Conservation (phyloP, 2,113 vertebrate species). For the Nannobrachium achirus region DNA sequence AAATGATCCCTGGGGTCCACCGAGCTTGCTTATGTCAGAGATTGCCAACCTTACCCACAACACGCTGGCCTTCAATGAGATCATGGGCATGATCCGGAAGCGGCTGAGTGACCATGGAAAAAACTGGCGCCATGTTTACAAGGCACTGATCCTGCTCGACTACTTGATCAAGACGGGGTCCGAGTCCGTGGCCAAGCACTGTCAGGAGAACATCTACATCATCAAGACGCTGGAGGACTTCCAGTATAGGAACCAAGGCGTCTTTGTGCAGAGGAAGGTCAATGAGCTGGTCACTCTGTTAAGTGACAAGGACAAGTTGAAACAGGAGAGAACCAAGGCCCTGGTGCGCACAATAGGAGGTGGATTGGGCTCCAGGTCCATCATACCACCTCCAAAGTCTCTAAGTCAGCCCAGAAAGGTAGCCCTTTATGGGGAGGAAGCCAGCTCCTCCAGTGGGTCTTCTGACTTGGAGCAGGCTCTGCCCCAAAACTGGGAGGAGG, state of each 20-base stretch:
- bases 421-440: slow-evolving; percentile 74
- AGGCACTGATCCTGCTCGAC: slow-evolving; percentile 92
- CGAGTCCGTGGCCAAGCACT: slow-evolving; percentile 90
- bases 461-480: slow-evolving; percentile 81
- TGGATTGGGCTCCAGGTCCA: slow-evolving; percentile 40
- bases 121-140: slow-evolving; percentile 98
- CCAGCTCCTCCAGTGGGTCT: slow-evolving; percentile 69
- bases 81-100: slow-evolving; percentile 98
- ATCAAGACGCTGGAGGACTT: slow-evolving; percentile 96
- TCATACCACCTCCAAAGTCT: slow-evolving; percentile 82
- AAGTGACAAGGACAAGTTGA: slow-evolving; percentile 88
- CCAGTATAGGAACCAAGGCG: slow-evolving; percentile 92
- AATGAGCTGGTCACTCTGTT: slow-evolving; percentile 91
- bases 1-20: slow-evolving; percentile 95
- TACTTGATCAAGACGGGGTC: slow-evolving; percentile 95
- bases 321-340: slow-evolving; percentile 86
- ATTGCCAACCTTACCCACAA: slow-evolving; percentile 94
- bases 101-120: slow-evolving; percentile 94
- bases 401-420: too few relatives aligned
- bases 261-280: slow-evolving; percentile 93
- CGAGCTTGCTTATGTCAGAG: slow-evolving; percentile 92
- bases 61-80: slow-evolving; percentile 89
- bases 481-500: slow-evolving; percentile 93
- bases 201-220: slow-evolving; percentile 91
- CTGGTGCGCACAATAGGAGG: slow-evolving; percentile 84